Evolutionary conservation across 1,140 invertebrate genomes (phyloP).

Genomic region (Acromyrmex charruanus): DNA sequence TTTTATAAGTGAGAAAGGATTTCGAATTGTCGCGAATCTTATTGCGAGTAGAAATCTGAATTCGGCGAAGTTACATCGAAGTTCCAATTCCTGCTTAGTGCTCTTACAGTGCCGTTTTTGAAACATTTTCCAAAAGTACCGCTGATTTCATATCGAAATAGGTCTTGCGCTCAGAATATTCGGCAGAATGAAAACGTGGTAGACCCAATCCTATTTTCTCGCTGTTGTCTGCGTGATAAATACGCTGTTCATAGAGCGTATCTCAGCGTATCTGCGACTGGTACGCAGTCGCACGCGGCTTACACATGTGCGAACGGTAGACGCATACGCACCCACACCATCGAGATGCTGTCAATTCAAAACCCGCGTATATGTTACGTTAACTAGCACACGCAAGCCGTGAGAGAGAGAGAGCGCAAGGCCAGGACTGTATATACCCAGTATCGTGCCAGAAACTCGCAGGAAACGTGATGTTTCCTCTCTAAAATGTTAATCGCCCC

Average conservation of each 20-base stretch:
- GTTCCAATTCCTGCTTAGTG: not conserved
- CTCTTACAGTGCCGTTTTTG: too few relatives aligned
- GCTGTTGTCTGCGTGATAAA: not conserved
- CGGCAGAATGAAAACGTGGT: constrained; percentile 21
- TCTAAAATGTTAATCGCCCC: constrained; percentile 33
- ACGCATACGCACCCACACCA: constrained; percentile 8
- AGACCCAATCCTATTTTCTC: not conserved
- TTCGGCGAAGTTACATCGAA: not conserved
- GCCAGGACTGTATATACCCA: constrained; percentile 15
- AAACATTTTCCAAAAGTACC: not conserved
- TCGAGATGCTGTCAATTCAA: constrained; percentile 27
- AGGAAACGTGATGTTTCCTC: constrained; percentile 20
- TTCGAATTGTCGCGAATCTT: not conserved
- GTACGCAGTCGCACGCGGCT: constrained; percentile 55
- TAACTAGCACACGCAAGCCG: constrained; percentile 50
- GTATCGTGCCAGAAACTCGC: constrained; percentile 6
- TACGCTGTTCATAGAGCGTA: constrained; percentile 14
- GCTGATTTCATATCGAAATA: constrained; percentile 6
- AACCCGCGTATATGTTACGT: not conserved
- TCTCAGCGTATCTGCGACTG: constrained; percentile 43
- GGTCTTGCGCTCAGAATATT: not conserved
- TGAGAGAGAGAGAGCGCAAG: constrained; percentile 43
- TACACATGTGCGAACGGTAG: not conserved
- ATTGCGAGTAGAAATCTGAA: not conserved
- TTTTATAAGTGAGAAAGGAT: not conserved